Evolutionary conservation across 2,113 vertebrate genomes (phyloP), one percentile per base, ranked within the genome.

Genomic region (Nycticryphes semicollaris): DNA sequence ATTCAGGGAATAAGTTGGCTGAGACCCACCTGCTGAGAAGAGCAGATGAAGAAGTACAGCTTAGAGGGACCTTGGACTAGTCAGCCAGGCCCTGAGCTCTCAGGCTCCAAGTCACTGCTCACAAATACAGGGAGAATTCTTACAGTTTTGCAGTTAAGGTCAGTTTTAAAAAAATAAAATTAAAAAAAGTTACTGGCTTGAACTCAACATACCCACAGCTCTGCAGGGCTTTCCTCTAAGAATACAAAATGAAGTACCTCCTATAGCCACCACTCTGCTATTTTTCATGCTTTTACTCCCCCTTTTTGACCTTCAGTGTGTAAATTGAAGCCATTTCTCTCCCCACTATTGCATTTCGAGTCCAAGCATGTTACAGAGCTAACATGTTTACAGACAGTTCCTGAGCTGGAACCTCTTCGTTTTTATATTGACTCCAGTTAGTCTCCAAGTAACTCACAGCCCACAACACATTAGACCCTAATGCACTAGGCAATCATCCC

Each of bases 291-390:
- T 75, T 75, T 87, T 87, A 6, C 53, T 87, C 57, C 23, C 33
- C 67, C 14, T 76, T 90, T 72, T 62, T 76, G 67, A 87, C 66
- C 33, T 59, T 85, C 62, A 41, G 27, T 48, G 37, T 75, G 77
- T 78, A 94, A 94, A 94, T 91, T 50, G 41, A 68, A 72, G 60
- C 41, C 84, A 87, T 76, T 90, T 83, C 70, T 91, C 62, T 85
- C 66, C 41, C 54, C 11, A 15, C 33, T 79, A 57, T 8, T 69
- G 27, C 62, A 79, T 83, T 91, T 89, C 30, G 75, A 79, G 60
- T 76, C 48, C 43, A 87, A 85, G 70, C 82, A 79, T 0, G 3
- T 56, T 69, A 48, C 53, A 48, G 28, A 87, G n/a, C 28, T 78
- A 93, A 37, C 33, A 45, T 2, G 3, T 82, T 89, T 93, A 50